Conservation (phyloP, 2,888 invertebrate genomes). For the Halocaridina rubra region DNA sequence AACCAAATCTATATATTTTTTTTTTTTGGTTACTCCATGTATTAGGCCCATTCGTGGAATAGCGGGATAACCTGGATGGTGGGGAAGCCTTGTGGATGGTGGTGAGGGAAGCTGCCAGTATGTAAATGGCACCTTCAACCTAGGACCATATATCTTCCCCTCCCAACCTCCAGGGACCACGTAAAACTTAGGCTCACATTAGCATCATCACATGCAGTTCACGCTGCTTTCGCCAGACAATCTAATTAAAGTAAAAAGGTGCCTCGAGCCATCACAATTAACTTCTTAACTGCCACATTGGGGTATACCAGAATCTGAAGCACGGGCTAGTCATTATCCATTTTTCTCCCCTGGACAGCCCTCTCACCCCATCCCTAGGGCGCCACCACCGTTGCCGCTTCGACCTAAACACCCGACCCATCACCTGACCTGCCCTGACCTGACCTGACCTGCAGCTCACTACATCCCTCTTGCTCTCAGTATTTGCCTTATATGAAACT, state of each 20-base stretch:
- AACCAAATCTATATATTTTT: constrained; percentile 47
- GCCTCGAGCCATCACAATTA: neutral
- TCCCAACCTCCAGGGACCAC: neutral
- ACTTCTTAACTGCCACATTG: neutral
- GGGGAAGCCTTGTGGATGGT: constrained; percentile 1
- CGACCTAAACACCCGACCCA: constrained; percentile 38
- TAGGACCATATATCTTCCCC: neutral
- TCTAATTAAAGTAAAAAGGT: neutral
- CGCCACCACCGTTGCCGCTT: constrained; percentile 39
- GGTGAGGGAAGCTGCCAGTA: neutral
- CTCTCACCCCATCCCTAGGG: constrained; percentile 8
- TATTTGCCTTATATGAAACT: constrained; percentile 62
- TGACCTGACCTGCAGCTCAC: constrained; percentile 49
- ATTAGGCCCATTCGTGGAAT: constrained; percentile 42
- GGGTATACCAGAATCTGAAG: neutral
- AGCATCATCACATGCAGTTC: neutral
- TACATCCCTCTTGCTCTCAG: constrained; percentile 59
- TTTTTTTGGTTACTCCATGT: constrained; percentile 39
- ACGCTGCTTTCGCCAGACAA: neutral
- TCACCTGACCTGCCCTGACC: constrained; percentile 47
- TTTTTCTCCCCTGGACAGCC: constrained; percentile 1
- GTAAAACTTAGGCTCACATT: neutral
- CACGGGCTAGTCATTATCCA: neutral
- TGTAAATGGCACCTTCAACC: neutral
- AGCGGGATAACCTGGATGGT: constrained; percentile 37